Evolutionary conservation across 2,113 vertebrate species (phyloP).

Genomic region (Tychaedon coryphoeus): DNA sequence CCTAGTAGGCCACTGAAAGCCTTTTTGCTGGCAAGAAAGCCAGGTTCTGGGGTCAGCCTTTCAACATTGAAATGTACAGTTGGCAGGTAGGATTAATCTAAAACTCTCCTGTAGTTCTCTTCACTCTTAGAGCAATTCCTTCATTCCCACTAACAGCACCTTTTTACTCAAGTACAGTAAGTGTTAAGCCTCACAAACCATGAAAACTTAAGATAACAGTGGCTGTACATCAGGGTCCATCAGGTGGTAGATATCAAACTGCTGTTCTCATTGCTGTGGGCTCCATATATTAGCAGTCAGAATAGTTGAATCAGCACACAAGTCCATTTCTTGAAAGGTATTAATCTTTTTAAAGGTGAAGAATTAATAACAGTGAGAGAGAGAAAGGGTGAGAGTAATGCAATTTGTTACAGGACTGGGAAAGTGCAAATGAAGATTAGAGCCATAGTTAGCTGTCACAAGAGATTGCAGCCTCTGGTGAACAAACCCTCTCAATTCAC

Average conservation of each 20-base stretch:
- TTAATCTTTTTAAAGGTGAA: conserved; percentile 66
- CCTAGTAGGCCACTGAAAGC: conserved; percentile 11
- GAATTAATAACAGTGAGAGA: conserved; percentile 55
- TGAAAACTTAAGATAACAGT: conserved; percentile 58
- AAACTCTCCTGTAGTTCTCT: conserved; percentile 12
- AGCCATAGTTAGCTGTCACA: conserved; percentile 35
- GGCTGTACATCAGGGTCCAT: conserved; percentile 63
- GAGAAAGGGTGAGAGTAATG: conserved; percentile 16
- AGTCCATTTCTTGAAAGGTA: conserved; percentile 67
- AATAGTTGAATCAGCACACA: conserved; percentile 74
- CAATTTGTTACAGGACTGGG: conserved; percentile 41
- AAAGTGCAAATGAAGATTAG: conserved; percentile 63
- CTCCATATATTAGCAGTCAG: conserved; percentile 68
- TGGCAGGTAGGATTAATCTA: conserved; percentile 50
- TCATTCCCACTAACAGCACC: conserved; percentile 26
- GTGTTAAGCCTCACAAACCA: conserved; percentile 65
- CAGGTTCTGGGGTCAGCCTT: neutral
- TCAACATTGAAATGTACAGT: neutral
- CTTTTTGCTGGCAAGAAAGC: conserved; percentile 26
- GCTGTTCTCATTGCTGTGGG: conserved; percentile 59
- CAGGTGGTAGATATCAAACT: conserved; percentile 61
- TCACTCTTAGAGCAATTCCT: conserved; percentile 47
- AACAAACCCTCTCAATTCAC: conserved; percentile 15
- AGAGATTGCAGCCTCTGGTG: conserved; percentile 40
- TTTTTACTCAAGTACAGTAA: conserved; percentile 39